Conservation (phyloP, 2,888 invertebrate genomes). For the Acanthococcus lagerstroemiae region DNA sequence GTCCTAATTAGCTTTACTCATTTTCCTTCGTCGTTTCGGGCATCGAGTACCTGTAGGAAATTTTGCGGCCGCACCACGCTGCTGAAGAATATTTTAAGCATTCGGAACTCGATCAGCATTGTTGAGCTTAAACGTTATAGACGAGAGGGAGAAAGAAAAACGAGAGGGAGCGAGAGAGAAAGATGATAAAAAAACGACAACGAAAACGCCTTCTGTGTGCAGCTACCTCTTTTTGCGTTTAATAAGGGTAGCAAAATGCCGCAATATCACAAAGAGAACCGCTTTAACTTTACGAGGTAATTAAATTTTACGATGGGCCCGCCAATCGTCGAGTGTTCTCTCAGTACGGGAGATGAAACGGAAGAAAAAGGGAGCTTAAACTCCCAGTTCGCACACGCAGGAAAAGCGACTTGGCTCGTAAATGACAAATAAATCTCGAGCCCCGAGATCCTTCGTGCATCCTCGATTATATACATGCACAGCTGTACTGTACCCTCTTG, state of each 20-base stretch:
- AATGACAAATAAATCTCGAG: constrained; percentile 28
- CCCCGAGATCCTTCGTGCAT: constrained; percentile 1
- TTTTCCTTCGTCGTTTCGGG: too few relatives aligned
- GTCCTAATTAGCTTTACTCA: too few relatives aligned
- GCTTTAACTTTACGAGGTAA: constrained; percentile 28
- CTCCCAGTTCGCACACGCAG: not conserved
- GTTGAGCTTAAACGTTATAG: too few relatives aligned
- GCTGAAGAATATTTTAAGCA: too few relatives aligned
- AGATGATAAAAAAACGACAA: too few relatives aligned
- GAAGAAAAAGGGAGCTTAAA: not conserved
- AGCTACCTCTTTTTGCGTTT: constrained; percentile 7
- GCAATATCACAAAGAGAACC: constrained; percentile 22
- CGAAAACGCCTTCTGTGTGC: not conserved
- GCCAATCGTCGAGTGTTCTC: constrained; percentile 9
- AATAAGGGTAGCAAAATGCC: constrained; percentile 25
- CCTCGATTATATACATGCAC: not conserved
- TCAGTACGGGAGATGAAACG: not conserved
- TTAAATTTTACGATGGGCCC: constrained; percentile 25
- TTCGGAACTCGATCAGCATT: too few relatives aligned
- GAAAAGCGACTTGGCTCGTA: constrained; percentile 21
- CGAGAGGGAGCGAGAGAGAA: too few relatives aligned
- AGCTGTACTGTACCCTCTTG: not conserved
- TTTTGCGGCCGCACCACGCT: too few relatives aligned
- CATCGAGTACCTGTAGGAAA: too few relatives aligned
- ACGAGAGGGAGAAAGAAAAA: too few relatives aligned